Base-by-base conservation (phyloP, 2,797 vertebrate species). In the Ficedula albicollis region DNA sequence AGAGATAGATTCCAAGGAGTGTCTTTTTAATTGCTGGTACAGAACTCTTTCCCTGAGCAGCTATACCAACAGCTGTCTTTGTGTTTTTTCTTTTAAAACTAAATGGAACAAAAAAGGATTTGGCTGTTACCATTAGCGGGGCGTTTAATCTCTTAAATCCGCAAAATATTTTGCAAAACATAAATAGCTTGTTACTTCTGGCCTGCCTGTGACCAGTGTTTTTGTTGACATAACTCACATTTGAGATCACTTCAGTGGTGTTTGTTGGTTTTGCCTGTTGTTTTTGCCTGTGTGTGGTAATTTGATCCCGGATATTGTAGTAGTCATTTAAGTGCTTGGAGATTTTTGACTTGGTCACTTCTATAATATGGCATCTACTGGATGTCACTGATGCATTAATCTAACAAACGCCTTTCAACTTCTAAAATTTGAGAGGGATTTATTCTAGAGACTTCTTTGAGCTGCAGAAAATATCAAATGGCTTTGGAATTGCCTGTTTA, bases 81-180 rank as follows among this genome's bases (percentile, higher is more conserved):
- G 87, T 90, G 43, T 93, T 77, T 94, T 94, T 83, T 72, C 68
- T 74, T 87, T 77, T 58, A 66, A 91, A 96, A 86, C 5, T 41
- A 85, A 70, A 81, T 32, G 88, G 88, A 77, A 91, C 49, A 87
- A 96, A 74, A 93, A 95, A 94, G 82, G 63, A 58, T 81, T 96
- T 93, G 93, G 58, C 93, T 91, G 56, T 89, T 90, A 75, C 79
- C 59, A 19, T 79, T 46, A 81, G 52, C 34, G 83, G 83, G 92
- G 96, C 85, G 94, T 97, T 97, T 97, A 96, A 97, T 98, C 97
- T 96, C 95, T 94, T 91, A 96, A 97, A 96, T 96, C 91, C 3
- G 56, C 84, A 93, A 95, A 96, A 90, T 97, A 91, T 97, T 98
- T 97, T 96, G 64, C 93, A 96, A 98, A 98, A 95, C 92, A 76